phyloP scores from a whole-genome alignment of 1,140 invertebrate genomes.

The Calliphora vicina region DNA sequence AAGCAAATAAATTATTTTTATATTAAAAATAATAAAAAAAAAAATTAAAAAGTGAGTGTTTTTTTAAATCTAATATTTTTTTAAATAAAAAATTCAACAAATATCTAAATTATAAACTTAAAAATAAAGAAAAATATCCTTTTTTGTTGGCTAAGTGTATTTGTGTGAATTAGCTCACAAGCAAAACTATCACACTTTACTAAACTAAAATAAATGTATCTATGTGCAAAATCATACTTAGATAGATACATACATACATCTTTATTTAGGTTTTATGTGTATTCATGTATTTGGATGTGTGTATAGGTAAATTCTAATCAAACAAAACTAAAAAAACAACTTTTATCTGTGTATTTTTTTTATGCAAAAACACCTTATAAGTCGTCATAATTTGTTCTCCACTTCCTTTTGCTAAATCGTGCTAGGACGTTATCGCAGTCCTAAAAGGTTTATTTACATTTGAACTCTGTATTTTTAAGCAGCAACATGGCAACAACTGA shows the following conservation, averaged over 20 bases:
- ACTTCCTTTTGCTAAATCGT: not conserved
- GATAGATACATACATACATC: no score
- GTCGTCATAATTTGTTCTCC: not conserved
- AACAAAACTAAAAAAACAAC: not conserved
- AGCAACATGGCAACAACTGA: not conserved
- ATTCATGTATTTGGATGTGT: not conserved
- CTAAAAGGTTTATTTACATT: conserved; percentile 10
- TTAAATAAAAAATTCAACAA: not conserved
- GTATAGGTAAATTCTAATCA: not conserved
- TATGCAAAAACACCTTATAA: not conserved
- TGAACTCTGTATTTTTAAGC: not conserved
- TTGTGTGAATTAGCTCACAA: no score
- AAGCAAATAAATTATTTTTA: not conserved
- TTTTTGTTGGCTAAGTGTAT: no score
- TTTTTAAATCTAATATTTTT: not conserved
- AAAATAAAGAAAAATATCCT: no score
- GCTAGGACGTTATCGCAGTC: not conserved
- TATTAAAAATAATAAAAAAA: not conserved
- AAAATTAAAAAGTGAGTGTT: not conserved
- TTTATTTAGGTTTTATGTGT: not conserved
- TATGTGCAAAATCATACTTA: no score
- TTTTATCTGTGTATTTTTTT: not conserved
- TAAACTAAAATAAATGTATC: no score
- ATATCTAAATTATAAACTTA: not conserved
- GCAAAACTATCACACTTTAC: no score